Conservation (phyloP, 2,888 invertebrate genomes). For the Eristalis arbustorum region DNA sequence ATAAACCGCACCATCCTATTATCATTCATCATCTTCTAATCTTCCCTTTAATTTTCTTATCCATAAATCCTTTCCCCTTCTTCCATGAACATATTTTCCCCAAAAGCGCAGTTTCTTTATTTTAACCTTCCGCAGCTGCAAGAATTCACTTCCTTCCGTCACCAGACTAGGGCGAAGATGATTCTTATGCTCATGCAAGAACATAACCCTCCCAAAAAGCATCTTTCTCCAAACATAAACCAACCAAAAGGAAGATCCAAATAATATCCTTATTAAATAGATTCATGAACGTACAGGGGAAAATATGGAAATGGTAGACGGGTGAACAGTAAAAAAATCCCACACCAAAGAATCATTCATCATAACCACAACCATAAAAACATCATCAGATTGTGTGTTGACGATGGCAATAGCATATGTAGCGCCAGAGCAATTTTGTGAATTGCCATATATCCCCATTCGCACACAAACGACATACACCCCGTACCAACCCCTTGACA, state of each 20-base stretch:
- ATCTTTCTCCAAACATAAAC: not conserved
- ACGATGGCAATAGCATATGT: slow-evolving; percentile 66
- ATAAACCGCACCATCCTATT: not conserved
- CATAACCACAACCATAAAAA: slow-evolving; percentile 70
- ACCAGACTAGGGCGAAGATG: not conserved
- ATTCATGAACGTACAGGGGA: slow-evolving; percentile 25
- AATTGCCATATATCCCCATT: slow-evolving; percentile 55
- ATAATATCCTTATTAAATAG: slow-evolving; percentile 56
- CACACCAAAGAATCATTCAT: slow-evolving; percentile 57
- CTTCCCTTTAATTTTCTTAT: not conserved
- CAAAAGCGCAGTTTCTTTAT: not conserved
- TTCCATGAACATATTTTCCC: not conserved
- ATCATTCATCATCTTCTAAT: not conserved
- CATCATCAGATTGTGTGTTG: slow-evolving; percentile 66
- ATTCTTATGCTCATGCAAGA: not conserved
- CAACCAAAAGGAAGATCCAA: not conserved
- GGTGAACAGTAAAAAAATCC: slow-evolving; percentile 30
- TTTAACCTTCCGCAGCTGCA: not conserved
- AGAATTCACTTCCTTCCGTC: not conserved
- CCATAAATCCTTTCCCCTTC: not conserved
- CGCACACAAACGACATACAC: slow-evolving; percentile 44
- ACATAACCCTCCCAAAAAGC: not conserved
- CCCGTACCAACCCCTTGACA: not conserved
- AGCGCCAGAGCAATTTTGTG: slow-evolving; percentile 62
- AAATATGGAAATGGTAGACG: not conserved